Percentiles rank a stretch among this genome's conserved stretches.
Conservation (phyloP, 2,888 invertebrate species). For the Nasonia oneida region DNA sequence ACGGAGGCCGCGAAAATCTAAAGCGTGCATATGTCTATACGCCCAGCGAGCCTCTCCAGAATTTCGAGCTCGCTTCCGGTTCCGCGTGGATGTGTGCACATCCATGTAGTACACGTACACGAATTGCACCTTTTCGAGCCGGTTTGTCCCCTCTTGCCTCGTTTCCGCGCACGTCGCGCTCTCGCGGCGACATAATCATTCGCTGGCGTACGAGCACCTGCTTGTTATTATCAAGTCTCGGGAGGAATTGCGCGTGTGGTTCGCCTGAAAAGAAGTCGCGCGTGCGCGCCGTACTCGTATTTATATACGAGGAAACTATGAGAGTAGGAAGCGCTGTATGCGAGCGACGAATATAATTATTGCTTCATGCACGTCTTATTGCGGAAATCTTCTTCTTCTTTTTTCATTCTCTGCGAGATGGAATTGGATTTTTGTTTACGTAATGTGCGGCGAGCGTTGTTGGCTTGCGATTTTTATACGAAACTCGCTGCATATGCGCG, state of each 20-base stretch:
- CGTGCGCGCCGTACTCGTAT: too few species aligned
- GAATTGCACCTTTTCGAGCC: slow-evolving; percentile 30
- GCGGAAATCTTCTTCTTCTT: not conserved
- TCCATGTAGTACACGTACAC: not conserved
- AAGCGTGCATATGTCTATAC: not conserved
- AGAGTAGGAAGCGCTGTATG: not conserved
- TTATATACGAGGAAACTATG: too few species aligned
- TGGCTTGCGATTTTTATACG: not conserved
- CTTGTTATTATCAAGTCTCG: slow-evolving; percentile 13
- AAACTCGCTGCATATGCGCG: not conserved
- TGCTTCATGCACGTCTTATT: not conserved
- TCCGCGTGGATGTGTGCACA: not conserved
- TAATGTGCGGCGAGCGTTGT: not conserved
- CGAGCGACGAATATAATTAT: not conserved
- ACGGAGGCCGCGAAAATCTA: not conserved
- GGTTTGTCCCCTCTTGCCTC: not conserved
- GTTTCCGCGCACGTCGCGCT: not conserved
- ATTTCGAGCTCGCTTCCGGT: not conserved
- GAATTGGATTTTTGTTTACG: not conserved
- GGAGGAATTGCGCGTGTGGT: not conserved
- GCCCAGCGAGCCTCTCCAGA: not conserved
- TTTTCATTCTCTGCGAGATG: not conserved
- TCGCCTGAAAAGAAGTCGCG: not conserved
- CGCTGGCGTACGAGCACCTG: not conserved
- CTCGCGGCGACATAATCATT: slow-evolving; percentile 18